Base-by-base conservation (phyloP, 2,888 invertebrate genomes). In the Antitype chi region DNA sequence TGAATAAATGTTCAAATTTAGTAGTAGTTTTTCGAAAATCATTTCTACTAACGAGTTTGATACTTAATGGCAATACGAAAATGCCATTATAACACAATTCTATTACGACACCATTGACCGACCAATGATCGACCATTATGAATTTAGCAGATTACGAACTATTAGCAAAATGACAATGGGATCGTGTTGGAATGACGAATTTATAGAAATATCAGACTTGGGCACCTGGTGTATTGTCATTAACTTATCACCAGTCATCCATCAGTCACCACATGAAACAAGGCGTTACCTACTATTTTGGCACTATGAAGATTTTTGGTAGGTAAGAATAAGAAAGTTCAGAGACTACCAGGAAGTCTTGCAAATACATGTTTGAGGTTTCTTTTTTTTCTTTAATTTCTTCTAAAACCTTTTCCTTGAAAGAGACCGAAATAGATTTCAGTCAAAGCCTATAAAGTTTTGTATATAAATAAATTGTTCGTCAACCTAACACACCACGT, bases 211-310 rank as follows among this genome's bases (percentile, higher is more conserved):
- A n/a, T n/a, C n/a, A n/a, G n/a, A n/a, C n/a, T n/a, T n/a, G n/a
- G n/a, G n/a, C n/a, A n/a, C n/a, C n/a, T n/a, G n/a, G 84, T 87
- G 81, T 23, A 43, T 60, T 60, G 28, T 59, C 43, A 53, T 52
- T n/a, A 53, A 38, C 28, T 63, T 47, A 62, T 57, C 60, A 47
- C 28, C 23, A 23, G 20, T 60, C 25, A 62, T 28, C 25, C 25
- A 62, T 28, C 25, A 62, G 15, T 67, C 38, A 64, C 11, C 73
- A 64, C 8, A 67, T 68, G 52, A 57, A 32, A 52, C 53, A 57
- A 25, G 13, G 8, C 3, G 20, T 63, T 67, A 28, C 28, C 9
- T 57, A 55, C 55, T 52, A n/a, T 68, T 76, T 53, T 47, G 57
- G 52, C 57, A 53, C 11, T n/a, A 25, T 4, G 17, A n/a, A 5